A percentile compares a stretch with the other conserved stretches of the same genome.
Conservation (phyloP, 2,888 invertebrate genomes). For the Spicauda simplicius region DNA sequence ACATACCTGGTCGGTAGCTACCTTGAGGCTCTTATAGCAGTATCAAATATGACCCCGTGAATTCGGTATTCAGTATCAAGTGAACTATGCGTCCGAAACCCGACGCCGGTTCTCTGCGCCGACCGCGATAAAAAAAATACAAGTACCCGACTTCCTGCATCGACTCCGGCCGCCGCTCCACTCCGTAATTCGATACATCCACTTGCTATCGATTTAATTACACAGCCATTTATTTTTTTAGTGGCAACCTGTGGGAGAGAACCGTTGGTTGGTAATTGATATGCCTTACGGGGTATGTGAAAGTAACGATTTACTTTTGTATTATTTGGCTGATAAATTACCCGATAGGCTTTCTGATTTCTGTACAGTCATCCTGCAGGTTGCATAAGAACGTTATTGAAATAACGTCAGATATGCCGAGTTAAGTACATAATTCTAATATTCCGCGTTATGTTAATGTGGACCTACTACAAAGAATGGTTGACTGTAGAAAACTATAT, state of each 20-base stretch:
- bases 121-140: constrained; percentile 49
- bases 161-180: constrained; percentile 47
- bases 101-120: constrained; percentile 37
- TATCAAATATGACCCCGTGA: constrained; percentile 4
- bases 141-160: constrained; percentile 53
- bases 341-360: neutral
- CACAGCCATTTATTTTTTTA: constrained; percentile 35
- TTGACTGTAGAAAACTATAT: too few species aligned
- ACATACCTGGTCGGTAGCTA: neutral
- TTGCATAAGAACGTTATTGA: too few species aligned
- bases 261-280: constrained; percentile 6
- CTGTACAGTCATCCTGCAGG: neutral
- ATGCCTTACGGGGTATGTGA: constrained; percentile 5
- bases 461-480: too few species aligned
- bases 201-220: constrained; percentile 37
- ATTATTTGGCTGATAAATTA: constrained; percentile 2
- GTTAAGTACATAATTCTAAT: too few species aligned
- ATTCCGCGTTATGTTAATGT: too few species aligned
- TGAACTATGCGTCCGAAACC: constrained; percentile 28
- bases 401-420: too few species aligned
- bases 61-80: constrained; percentile 27
- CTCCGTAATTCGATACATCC: constrained; percentile 52
- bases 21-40: neutral
- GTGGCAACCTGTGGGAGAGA: constrained; percentile 36
- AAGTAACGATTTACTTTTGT: constrained; percentile 6